A percentile compares a stretch with the other conserved stretches of the same genome.
phyloP scores from a whole-genome alignment of 2,797 vertebrate genomes.

The Harpagifer antarcticus region DNA sequence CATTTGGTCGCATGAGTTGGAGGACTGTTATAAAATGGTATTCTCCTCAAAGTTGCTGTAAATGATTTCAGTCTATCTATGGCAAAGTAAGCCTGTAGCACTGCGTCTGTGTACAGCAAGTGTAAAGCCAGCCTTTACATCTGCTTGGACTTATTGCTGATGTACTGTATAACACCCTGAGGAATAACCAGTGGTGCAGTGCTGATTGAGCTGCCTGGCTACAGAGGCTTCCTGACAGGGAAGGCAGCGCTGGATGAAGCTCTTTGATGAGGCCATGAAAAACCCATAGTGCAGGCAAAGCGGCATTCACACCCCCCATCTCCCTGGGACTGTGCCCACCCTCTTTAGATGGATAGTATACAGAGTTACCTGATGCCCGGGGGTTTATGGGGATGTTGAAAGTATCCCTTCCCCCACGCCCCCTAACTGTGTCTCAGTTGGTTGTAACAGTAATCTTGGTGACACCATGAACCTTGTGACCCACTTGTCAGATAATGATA shows the following conservation, averaged over 20 bases:
- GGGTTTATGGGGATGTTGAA: constrained; percentile 41
- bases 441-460: constrained; percentile 62
- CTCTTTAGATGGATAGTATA: constrained; percentile 58
- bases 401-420: constrained; percentile 23
- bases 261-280: constrained; percentile 69
- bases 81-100: constrained; percentile 40
- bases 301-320: constrained; percentile 43
- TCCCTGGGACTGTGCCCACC: constrained; percentile 47
- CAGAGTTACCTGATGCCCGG: constrained; percentile 57
- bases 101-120: constrained; percentile 43
- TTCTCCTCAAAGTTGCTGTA: constrained; percentile 44
- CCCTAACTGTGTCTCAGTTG: constrained; percentile 58
- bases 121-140: constrained; percentile 65
- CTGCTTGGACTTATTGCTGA: constrained; percentile 59
- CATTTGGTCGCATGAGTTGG: too few relatives aligned
- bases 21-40: constrained; percentile 12
- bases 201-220: constrained; percentile 67
- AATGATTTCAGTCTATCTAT: constrained; percentile 32
- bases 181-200: constrained; percentile 65
- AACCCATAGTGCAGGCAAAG: constrained; percentile 49
- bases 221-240: constrained; percentile 54
- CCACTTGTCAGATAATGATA: constrained; percentile 69
- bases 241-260: constrained; percentile 56
- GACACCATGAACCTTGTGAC: constrained; percentile 69
- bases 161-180: constrained; percentile 65